phyloP scores from a whole-genome alignment of 2,113 vertebrate species.

The Crotophaga sulcirostris region DNA sequence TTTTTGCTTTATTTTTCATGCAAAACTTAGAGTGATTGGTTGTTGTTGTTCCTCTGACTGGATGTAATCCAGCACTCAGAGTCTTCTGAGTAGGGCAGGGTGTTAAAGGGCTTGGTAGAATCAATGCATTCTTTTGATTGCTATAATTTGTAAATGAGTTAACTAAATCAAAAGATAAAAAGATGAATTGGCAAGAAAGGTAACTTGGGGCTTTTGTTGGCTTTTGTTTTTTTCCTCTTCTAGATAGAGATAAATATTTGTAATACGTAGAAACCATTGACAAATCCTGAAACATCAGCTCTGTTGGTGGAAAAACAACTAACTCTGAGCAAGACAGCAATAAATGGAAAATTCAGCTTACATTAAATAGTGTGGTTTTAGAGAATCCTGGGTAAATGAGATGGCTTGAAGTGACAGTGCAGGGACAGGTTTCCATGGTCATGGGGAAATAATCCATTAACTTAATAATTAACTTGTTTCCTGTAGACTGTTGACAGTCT shows the following conservation, averaged over 20 bases:
- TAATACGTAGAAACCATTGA: fast-evolving
- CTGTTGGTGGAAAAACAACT: not conserved
- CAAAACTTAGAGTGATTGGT: not conserved
- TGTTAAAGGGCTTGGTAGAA: not conserved
- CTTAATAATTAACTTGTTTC: too few relatives aligned
- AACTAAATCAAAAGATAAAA: not conserved
- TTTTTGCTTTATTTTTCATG: not conserved
- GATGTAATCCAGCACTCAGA: not conserved
- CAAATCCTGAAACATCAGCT: not conserved
- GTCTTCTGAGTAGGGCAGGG: not conserved
- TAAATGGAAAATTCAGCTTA: not conserved
- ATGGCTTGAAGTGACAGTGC: not conserved
- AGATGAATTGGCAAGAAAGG: not conserved
- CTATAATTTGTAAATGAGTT: constrained; percentile 1
- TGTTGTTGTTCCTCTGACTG: fast-evolving
- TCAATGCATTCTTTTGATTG: not conserved
- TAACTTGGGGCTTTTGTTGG: not conserved
- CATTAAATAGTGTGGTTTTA: not conserved
- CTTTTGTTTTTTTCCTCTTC: not conserved
- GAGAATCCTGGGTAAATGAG: not conserved
- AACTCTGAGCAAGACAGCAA: not conserved
- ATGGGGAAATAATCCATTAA: not conserved
- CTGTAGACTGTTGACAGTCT: not conserved
- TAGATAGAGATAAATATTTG: not conserved
- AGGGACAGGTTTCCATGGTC: too few relatives aligned